A percentile compares a stretch with the other conserved stretches of the same genome.
phyloP scores from a whole-genome alignment of 2,888 invertebrate genomes.

The Teleogryllus oceanicus region DNA sequence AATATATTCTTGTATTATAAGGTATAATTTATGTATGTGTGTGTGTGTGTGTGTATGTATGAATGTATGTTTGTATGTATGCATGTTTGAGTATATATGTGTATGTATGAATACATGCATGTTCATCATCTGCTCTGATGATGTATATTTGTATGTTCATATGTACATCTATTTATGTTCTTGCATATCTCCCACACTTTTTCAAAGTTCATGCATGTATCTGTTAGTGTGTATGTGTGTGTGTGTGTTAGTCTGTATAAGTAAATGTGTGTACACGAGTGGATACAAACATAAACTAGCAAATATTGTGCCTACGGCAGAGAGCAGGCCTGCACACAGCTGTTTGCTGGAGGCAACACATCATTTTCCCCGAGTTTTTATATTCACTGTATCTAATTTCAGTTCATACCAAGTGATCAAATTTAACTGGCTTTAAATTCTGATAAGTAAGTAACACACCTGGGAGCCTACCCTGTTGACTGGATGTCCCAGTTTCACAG shows the following conservation, averaged over 20 bases:
- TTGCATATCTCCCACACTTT: no score
- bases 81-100: no score
- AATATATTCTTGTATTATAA: no score
- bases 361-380: neutral
- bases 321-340: neutral
- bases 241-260: neutral
- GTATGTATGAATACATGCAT: no score
- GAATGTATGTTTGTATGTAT: no score
- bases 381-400: neutral
- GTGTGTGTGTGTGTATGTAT: no score
- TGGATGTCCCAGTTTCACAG: neutral
- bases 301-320: neutral
- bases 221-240: no score
- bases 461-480: neutral
- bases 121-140: no score
- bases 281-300: neutral
- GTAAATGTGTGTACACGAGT: neutral
- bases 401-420: constrained; percentile 8
- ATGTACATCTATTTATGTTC: neutral
- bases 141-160: neutral
- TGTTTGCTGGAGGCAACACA: constrained; percentile 8
- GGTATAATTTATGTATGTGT: no score
- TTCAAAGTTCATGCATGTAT: no score
- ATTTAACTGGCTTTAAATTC: constrained; percentile 18
- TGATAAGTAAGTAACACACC: neutral